phyloP scores from a whole-genome alignment of 1,140 invertebrate genomes.

The Zaprionus davidi region DNA sequence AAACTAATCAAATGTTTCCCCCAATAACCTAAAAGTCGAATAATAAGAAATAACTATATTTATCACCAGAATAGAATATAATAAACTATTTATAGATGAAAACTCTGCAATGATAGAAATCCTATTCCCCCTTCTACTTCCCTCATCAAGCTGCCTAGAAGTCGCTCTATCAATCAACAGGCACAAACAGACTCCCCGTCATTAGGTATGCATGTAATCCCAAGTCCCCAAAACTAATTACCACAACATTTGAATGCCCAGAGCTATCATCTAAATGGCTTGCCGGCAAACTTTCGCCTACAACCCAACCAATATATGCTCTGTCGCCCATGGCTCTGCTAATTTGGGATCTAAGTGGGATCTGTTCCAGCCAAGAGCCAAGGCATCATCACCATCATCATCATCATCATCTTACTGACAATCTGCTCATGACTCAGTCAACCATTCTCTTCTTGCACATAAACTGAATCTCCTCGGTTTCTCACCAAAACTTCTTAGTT shows the following conservation, averaged over 20 bases:
- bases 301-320: background rate
- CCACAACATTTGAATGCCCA: slow-evolving; percentile 53
- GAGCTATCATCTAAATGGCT: slow-evolving; percentile 61
- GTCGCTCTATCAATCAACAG: slow-evolving; percentile 1
- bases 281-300: slow-evolving; percentile 9
- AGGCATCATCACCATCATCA: background rate
- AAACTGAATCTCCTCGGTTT: too few relatives aligned
- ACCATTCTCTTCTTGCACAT: too few relatives aligned
- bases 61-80: too few relatives aligned
- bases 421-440: too few relatives aligned
- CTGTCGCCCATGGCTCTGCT: slow-evolving; percentile 36
- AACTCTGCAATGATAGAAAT: background rate
- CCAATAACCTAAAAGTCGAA: too few relatives aligned
- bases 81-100: too few relatives aligned
- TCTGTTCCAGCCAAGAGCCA: background rate
- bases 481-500: too few relatives aligned
- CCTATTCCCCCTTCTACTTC: background rate
- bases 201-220: background rate
- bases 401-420: background rate
- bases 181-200: background rate
- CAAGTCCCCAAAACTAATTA: slow-evolving; percentile 65
- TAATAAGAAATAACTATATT: too few relatives aligned
- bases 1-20: too few relatives aligned
- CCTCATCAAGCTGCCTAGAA: background rate
- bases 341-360: slow-evolving; percentile 53